A percentile compares a stretch with the other conserved stretches of the same genome.
Evolutionary conservation across 2,888 invertebrate genomes (phyloP).

Genomic region (Drosophila suboccidentalis): DNA sequence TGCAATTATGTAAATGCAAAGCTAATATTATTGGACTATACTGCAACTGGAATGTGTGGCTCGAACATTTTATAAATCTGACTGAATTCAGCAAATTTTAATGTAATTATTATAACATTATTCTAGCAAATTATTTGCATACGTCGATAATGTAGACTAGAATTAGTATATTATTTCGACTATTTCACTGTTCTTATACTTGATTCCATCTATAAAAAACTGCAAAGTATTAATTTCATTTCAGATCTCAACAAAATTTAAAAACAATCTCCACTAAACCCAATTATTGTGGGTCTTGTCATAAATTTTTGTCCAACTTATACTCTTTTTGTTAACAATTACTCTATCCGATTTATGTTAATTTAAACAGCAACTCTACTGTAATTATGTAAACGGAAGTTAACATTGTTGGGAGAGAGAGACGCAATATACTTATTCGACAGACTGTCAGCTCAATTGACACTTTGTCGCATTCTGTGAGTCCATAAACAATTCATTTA

Average conservation of each 20-base stretch:
- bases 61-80: background rate
- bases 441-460: conserved; percentile 33
- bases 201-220: background rate
- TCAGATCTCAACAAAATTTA: background rate
- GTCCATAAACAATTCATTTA: conserved; percentile 81
- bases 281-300: too few relatives aligned
- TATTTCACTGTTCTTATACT: background rate
- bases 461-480: conserved; percentile 48
- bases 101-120: background rate
- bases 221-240: background rate
- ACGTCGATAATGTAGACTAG: background rate
- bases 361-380: background rate
- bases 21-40: background rate
- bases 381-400: background rate
- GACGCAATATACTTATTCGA: conserved; percentile 48
- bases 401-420: background rate
- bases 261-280: background rate
- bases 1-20: background rate
- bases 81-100: background rate
- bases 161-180: background rate
- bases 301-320: background rate
- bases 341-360: background rate
- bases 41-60: too few relatives aligned
- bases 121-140: background rate
- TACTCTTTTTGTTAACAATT: background rate